These are phyloP conservation scores for Bombus cullumanus DNA, from an alignment of 1,140 invertebrate species.

Conservation along the genomic window DNA sequence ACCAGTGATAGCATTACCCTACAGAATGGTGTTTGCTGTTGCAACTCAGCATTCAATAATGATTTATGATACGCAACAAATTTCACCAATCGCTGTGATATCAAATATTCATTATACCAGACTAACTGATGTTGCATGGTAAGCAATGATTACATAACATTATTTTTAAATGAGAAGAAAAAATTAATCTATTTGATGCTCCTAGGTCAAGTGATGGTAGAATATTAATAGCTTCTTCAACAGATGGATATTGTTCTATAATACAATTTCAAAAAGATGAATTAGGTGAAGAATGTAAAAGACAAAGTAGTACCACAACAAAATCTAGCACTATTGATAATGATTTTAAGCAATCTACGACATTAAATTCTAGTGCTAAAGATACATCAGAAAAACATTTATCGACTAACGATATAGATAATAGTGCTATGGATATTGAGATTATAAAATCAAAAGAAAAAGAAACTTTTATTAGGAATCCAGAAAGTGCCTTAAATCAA, in stretches of 20 bases:
- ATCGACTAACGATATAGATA: conserved; percentile 68
- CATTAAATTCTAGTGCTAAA: conserved; percentile 45
- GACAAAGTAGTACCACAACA: conserved; percentile 17
- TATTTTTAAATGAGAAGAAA: neutral
- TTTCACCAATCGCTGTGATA: conserved; percentile 91
- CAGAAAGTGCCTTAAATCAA: conserved; percentile 20
- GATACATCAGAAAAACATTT: conserved; percentile 30
- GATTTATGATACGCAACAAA: conserved; percentile 96
- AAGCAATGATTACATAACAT: conserved; percentile 60
- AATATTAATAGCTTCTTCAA: conserved; percentile 93
- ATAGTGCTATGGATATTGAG: conserved; percentile 80
- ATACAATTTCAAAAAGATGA: conserved; percentile 92
- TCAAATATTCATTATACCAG: conserved; percentile 97
- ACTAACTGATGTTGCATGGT: conserved; percentile 96
- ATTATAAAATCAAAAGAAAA: conserved; percentile 42
- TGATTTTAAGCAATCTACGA: conserved; percentile 7
- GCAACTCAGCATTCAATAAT: conserved; percentile 93
- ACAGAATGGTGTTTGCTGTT: conserved; percentile 94
- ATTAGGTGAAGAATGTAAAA: conserved; percentile 88
- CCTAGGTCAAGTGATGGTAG: conserved; percentile 91
- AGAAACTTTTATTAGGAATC: neutral
- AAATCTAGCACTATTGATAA: conserved; percentile 67
- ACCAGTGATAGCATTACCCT: conserved; percentile 87
- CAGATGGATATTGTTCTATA: conserved; percentile 97
- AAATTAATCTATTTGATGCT: conserved; percentile 43